Evolutionary conservation across 2,888 invertebrate species (phyloP).

Genomic region (Gymnocheta viridis): DNA sequence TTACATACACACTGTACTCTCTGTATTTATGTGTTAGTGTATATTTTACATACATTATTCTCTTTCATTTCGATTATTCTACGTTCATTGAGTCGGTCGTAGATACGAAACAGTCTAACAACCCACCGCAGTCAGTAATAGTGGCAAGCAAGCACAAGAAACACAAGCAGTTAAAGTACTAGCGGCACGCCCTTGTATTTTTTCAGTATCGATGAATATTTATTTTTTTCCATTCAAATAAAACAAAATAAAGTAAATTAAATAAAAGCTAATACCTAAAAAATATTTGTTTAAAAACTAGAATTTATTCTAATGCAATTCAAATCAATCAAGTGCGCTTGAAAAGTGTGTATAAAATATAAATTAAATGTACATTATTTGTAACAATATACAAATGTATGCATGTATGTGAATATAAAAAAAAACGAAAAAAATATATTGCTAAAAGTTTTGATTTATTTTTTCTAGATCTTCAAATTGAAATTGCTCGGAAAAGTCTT

Average conservation of each 20-base stretch:
- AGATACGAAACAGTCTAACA: slow-evolving; percentile 52
- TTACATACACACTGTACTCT: slow-evolving; percentile 15
- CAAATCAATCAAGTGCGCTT: slow-evolving; percentile 23
- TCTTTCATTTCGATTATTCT: slow-evolving; percentile 52
- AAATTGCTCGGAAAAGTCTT: slow-evolving; percentile 59
- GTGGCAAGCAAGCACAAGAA: slow-evolving; percentile 63
- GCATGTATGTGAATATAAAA: too few species aligned
- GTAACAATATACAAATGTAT: not conserved
- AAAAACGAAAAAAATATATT: not conserved
- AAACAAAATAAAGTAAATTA: slow-evolving; percentile 14
- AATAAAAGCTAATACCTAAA: not conserved
- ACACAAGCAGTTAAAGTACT: slow-evolving; percentile 41
- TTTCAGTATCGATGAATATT: slow-evolving; percentile 46
- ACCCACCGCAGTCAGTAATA: slow-evolving; percentile 63
- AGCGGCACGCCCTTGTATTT: slow-evolving; percentile 66
- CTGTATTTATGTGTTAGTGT: slow-evolving; percentile 3
- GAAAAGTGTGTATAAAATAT: slow-evolving; percentile 44
- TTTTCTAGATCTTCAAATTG: slow-evolving; percentile 51
- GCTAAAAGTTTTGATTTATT: slow-evolving; percentile 5
- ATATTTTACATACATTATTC: slow-evolving; percentile 54
- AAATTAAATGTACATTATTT: not conserved
- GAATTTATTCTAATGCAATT: not conserved
- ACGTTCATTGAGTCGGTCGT: slow-evolving; percentile 42
- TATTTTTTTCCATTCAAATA: slow-evolving; percentile 38
- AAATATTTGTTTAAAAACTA: slow-evolving; percentile 11